Conservation (phyloP, 2,113 vertebrate genomes). For the Okapia johnstoni region DNA sequence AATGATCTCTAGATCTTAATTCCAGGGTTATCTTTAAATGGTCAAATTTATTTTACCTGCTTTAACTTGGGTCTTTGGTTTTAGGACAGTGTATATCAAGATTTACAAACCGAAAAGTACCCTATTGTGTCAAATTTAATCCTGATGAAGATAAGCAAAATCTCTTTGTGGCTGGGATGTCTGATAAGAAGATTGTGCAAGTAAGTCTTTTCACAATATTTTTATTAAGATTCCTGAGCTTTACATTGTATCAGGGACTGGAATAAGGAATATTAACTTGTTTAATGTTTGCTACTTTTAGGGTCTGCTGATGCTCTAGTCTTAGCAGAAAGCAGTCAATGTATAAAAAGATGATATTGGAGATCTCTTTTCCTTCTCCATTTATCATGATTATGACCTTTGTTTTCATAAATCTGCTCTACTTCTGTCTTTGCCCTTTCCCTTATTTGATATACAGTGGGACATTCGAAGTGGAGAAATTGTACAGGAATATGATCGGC, state of each 20-base stretch:
- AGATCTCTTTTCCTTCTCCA: neutral
- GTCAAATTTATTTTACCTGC: neutral
- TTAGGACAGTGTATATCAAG: conserved; percentile 95
- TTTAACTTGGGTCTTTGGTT: conserved; percentile 51
- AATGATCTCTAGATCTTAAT: neutral
- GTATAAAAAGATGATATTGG: neutral
- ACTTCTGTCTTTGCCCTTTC: conserved; percentile 4
- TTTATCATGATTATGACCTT: neutral
- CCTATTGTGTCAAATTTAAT: conserved; percentile 99
- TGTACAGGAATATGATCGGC: conserved; percentile 97
- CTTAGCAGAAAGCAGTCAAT: neutral
- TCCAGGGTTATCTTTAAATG: neutral
- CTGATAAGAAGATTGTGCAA: conserved; percentile 99
- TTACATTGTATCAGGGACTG: neutral
- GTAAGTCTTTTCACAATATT: conserved; percentile 75
- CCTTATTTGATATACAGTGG: conserved; percentile 84
- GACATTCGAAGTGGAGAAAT: conserved; percentile 95
- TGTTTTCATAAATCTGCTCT: neutral
- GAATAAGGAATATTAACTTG: neutral
- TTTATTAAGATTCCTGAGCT: neutral
- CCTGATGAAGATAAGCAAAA: conserved; percentile 98
- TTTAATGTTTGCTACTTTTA: neutral
- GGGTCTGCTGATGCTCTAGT: neutral
- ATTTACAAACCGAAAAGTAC: conserved; percentile 98
- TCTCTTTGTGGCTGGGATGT: conserved; percentile 98